A percentile compares a stretch with the other conserved stretches of the same genome.
These are phyloP conservation scores for human (Homo sapiens) DNA, from an alignment of 2,113 vertebrate genomes.

Conservation along the genomic window DNA sequence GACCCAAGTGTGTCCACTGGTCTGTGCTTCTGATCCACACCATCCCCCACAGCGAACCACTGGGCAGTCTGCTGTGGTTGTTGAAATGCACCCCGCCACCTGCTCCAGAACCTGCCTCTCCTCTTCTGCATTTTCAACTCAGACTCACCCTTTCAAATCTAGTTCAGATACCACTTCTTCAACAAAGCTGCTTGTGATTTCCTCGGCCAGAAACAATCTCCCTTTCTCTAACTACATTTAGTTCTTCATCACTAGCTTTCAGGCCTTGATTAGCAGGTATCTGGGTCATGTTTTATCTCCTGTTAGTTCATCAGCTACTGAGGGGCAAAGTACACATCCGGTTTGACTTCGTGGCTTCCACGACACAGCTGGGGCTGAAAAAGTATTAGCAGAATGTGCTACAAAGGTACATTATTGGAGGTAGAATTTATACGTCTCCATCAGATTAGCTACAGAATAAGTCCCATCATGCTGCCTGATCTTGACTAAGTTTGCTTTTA, in stretches of 20 bases:
- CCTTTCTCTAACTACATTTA: neutral
- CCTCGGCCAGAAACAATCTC: neutral
- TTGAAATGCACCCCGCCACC: neutral
- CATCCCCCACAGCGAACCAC: neutral
- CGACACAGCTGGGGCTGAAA: neutral
- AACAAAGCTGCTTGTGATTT: neutral
- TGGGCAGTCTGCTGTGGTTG: neutral
- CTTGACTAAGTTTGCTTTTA: neutral
- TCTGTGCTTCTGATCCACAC: neutral
- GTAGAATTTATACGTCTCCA: neutral
- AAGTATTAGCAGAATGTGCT: neutral
- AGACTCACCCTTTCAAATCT: neutral
- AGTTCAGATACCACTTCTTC: neutral
- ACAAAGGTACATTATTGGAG: neutral
- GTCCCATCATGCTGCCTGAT: neutral
- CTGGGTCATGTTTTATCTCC: neutral
- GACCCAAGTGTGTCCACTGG: neutral
- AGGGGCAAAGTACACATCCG: neutral
- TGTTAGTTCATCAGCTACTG: neutral
- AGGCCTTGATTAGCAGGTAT: neutral
- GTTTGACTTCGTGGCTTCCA: neutral
- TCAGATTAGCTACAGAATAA: neutral
- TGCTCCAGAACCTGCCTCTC: neutral
- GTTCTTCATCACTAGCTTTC: neutral
- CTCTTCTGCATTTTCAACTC: neutral